A percentile compares a stretch with the other conserved stretches of the same genome.
phyloP scores from a whole-genome alignment of 2,797 vertebrate species.

The Phalloptychus januarius region DNA sequence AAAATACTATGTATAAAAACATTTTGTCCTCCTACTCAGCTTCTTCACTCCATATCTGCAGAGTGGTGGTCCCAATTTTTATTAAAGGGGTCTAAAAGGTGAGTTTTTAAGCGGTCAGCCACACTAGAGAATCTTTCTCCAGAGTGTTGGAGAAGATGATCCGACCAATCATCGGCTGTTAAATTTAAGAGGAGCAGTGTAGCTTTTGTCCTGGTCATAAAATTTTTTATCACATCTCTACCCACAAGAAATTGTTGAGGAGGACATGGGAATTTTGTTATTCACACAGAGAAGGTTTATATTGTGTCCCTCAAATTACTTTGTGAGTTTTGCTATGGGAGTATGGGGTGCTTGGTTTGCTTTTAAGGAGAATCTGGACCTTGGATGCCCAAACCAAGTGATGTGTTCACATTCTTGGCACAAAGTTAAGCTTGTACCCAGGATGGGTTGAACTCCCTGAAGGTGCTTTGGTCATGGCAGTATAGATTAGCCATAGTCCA shows the following conservation, averaged over 20 bases:
- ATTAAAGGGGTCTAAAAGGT: neutral
- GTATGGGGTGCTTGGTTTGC: neutral
- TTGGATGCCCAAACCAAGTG: neutral
- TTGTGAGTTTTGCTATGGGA: neutral
- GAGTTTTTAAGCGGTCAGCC: neutral
- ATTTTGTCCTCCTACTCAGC: conserved; percentile 2
- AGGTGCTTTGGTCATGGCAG: neutral
- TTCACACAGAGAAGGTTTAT: neutral
- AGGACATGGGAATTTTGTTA: neutral
- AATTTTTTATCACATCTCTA: neutral
- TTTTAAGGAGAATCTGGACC: neutral
- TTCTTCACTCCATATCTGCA: neutral
- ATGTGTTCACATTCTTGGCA: neutral
- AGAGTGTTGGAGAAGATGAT: neutral
- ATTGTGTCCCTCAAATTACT: neutral
- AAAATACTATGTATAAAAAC: neutral
- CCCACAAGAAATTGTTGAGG: neutral
- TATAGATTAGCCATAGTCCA: neutral
- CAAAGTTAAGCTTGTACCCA: neutral
- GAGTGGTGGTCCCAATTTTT: neutral
- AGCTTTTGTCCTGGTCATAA: neutral
- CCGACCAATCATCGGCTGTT: neutral
- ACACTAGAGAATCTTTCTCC: neutral
- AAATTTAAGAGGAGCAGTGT: neutral
- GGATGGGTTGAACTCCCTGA: neutral